Conservation (phyloP, 2,113 vertebrate species). For the Echinops telfairi region DNA sequence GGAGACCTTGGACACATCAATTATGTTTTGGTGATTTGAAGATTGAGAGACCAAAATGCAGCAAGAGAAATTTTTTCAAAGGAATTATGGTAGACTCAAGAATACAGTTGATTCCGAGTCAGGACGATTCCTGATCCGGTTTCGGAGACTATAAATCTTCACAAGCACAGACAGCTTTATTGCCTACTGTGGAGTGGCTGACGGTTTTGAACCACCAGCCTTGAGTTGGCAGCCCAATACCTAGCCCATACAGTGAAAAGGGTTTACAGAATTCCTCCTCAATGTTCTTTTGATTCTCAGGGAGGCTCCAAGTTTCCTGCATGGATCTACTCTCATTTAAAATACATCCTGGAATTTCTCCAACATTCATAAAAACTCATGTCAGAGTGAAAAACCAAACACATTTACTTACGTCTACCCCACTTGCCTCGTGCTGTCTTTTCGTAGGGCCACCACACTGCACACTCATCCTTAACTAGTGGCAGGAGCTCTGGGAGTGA, state of each 20-base stretch:
- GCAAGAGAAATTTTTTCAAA: constrained; percentile 35
- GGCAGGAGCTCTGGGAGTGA: not conserved
- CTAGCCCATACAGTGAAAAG: not conserved
- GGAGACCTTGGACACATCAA: not conserved
- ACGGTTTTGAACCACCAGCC: no score
- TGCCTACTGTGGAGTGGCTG: no score
- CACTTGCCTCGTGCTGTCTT: not conserved
- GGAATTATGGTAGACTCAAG: constrained; percentile 16
- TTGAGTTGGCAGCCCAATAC: no score
- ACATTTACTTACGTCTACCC: not conserved
- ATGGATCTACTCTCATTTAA: not conserved
- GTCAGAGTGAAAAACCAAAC: not conserved
- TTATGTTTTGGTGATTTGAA: constrained; percentile 40
- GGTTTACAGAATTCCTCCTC: not conserved
- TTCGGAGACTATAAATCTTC: no score
- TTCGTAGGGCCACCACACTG: not conserved
- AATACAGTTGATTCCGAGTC: no score
- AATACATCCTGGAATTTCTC: constrained; percentile 22
- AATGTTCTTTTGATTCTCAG: constrained; percentile 21
- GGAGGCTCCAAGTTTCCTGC: not conserved
- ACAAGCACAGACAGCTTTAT: no score
- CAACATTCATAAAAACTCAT: constrained; percentile 47
- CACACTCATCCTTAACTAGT: not conserved
- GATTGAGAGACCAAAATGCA: not conserved
- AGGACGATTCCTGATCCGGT: no score